These are phyloP conservation scores for Heliconius congener DNA, from an alignment of 1,140 invertebrate genomes.

Conservation along the genomic window DNA sequence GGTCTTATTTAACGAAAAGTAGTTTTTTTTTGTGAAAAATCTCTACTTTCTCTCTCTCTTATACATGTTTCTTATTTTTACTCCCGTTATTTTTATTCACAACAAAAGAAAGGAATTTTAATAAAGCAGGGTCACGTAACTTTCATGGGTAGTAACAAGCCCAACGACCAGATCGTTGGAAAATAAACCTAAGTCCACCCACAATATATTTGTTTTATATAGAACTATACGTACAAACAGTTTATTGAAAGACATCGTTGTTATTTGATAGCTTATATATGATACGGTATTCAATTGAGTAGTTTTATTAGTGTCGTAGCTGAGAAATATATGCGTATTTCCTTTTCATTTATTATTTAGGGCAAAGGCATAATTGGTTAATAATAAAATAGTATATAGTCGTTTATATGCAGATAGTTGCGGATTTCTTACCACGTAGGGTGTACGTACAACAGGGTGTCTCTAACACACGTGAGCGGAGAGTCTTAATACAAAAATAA, in stretches of 20 bases:
- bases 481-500: too few relatives aligned
- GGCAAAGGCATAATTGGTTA: not conserved
- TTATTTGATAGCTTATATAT: constrained; percentile 17
- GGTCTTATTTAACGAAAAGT: not conserved
- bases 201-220: constrained; percentile 58
- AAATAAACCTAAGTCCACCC: constrained; percentile 42
- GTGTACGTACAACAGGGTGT: too few relatives aligned
- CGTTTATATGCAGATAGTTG: not conserved
- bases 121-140: constrained; percentile 74
- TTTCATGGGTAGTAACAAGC: constrained; percentile 55
- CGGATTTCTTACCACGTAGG: too few relatives aligned
- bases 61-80: not conserved
- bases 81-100: not conserved
- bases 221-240: constrained; percentile 45
- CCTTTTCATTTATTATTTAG: not conserved
- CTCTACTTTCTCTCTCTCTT: too few relatives aligned
- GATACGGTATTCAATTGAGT: constrained; percentile 1
- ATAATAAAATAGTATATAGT: not conserved
- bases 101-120: constrained; percentile 60
- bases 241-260: constrained; percentile 43
- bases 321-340: not conserved
- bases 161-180: constrained; percentile 34
- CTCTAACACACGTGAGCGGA: too few relatives aligned
- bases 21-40: not conserved
- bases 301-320: not conserved